These are phyloP conservation scores for Rhea pennata DNA, from an alignment of 2,113 vertebrate genomes.

Conservation along the genomic window DNA sequence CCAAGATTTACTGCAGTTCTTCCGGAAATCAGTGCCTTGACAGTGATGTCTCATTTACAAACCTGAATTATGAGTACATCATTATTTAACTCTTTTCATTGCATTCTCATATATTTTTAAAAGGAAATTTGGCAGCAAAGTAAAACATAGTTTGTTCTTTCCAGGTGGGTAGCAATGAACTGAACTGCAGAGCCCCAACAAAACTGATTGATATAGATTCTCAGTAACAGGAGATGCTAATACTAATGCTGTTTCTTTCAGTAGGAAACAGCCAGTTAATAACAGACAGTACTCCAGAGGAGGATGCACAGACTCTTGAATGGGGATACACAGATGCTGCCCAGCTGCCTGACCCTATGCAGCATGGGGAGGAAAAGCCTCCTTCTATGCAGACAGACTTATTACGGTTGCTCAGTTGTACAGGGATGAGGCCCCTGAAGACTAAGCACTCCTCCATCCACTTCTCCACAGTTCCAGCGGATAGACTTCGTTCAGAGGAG, in stretches of 20 bases:
- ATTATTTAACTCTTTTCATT: not conserved
- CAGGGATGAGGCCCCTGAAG: not conserved
- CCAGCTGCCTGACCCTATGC: not conserved
- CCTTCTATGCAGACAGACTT: not conserved
- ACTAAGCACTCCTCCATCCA: not conserved
- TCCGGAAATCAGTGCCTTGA: not conserved
- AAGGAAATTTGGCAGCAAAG: not conserved
- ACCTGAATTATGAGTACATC: fast-evolving
- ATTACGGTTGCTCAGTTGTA: not conserved
- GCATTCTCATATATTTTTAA: fast-evolving
- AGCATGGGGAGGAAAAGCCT: not conserved
- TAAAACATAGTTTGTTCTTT: too few relatives aligned
- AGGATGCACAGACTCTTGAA: fast-evolving
- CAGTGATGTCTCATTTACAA: not conserved
- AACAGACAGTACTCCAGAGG: not conserved
- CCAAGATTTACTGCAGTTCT: not conserved
- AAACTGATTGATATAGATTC: fast-evolving
- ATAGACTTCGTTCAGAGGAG: not conserved
- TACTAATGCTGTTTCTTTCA: not conserved
- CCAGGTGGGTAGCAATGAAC: not conserved
- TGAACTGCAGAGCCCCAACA: not conserved
- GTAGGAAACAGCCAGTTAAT: not conserved
- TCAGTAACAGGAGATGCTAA: not conserved
- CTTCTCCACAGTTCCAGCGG: not conserved
- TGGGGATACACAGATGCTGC: not conserved